Conservation (phyloP, 1,140 invertebrate species). For the Lanistes nyassanus region DNA sequence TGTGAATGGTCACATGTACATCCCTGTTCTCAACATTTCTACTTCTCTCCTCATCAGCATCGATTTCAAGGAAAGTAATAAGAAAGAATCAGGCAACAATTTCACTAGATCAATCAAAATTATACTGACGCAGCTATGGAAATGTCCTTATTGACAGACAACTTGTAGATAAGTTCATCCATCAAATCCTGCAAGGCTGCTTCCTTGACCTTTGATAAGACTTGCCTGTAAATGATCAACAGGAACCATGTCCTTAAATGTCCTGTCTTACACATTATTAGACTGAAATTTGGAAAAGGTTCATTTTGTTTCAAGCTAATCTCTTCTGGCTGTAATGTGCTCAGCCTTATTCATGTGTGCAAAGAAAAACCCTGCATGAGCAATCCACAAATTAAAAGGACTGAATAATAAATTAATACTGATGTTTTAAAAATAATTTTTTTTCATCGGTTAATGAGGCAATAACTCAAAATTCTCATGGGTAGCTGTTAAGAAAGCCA, state of each 20-base stretch:
- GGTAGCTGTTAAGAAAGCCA: too few relatives aligned
- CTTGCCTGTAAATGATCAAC: constrained; percentile 34
- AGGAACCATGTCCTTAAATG: background rate
- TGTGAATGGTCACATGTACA: background rate
- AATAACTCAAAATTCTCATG: too few relatives aligned
- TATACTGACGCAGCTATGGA: constrained; percentile 56
- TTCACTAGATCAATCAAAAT: background rate
- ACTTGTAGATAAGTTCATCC: constrained; percentile 65
- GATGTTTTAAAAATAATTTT: too few relatives aligned
- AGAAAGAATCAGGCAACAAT: background rate
- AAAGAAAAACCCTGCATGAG: background rate
- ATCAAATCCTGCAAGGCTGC: constrained; percentile 50
- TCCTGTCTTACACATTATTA: background rate
- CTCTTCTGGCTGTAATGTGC: background rate
- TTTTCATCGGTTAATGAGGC: too few relatives aligned
- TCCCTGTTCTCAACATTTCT: background rate
- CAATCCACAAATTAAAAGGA: background rate
- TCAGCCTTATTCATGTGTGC: too few relatives aligned
- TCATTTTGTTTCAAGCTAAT: background rate
- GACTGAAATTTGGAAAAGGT: background rate
- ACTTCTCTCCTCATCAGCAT: background rate
- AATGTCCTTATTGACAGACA: constrained; percentile 54
- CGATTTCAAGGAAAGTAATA: background rate
- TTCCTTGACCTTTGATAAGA: constrained; percentile 41
- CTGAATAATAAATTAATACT: background rate